Evolutionary conservation across 2,888 invertebrate genomes (phyloP), one percentile per base, ranked within the genome.

Genomic region (Drosophila demipolita): DNA sequence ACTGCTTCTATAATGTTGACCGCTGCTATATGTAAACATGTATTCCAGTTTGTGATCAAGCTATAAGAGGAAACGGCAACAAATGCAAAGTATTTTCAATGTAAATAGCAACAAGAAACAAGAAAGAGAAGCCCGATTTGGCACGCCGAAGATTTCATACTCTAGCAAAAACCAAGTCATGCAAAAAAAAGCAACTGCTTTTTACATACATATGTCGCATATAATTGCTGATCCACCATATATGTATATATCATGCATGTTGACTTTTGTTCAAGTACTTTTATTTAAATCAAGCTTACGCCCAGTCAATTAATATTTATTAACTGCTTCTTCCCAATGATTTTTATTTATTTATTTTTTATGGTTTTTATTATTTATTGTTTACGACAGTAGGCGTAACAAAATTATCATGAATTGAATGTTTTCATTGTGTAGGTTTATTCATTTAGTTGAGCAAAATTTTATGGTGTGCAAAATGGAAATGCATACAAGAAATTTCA

Each of bases 291-390:
- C 42, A 81, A 77, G 77, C 67, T 66, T 66, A 60, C 78, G 81
- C 78, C 68, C 80, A 62, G 54, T 78, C 82, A 84, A 82, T 82
- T 74, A 57, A 74, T 61, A 57, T 65, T 73, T 66, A 68, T 69
- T 63, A 66, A 52, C 32, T 57, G 57, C 57, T 57, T 57, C 54
- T 54, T 26, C 54, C 17, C 36, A 54, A 26, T 23, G 6, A 20
- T 26, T 54, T 15, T 57, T 32, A n/a, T 12, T 3, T 57, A 29
- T 29, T 29, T 29, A 29, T 26, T 49, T 17, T 26, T 1, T 26
- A 49, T 49, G 17, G 17, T 49, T 17, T 45, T 23, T 7, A 26
- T 49, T 17, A 17, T 49, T 49, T 50, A n/a, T n/a, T 29, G 50
- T 8, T 32, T 20, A 57, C 42, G 40, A n/a, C n/a, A n/a, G n/a